Evolutionary conservation across 30 jellyfish, hydroid and myxozoan species (phyloP).

Genomic region (Clytia hemisphaerica): DNA sequence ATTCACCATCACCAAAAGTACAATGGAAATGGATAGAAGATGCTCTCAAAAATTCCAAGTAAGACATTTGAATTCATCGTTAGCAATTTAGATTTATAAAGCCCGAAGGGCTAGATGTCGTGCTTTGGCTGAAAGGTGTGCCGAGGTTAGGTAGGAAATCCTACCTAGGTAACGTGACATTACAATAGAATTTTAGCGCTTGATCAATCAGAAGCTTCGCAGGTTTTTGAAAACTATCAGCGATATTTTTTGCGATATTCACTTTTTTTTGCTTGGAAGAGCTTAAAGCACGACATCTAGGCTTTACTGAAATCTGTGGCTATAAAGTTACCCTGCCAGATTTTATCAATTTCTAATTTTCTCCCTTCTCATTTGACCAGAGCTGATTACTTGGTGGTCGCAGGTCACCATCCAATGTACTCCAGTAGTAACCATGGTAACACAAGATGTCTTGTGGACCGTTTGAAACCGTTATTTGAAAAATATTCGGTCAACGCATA

Average conservation of each 20-base stretch:
- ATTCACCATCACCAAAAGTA: constrained; percentile 52
- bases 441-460: constrained; percentile 60
- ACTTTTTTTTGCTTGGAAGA: no score
- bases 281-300: no score
- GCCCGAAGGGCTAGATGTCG: background rate
- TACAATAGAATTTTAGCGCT: no score
- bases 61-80: background rate
- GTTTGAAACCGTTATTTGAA: constrained; percentile 68
- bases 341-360: no score
- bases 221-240: no score
- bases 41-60: constrained; percentile 57
- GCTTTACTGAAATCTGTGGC: no score
- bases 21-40: constrained; percentile 71
- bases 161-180: background rate
- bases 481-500: constrained; percentile 82
- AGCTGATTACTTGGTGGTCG: constrained; percentile 79
- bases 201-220: no score
- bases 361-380: constrained; percentile 46
- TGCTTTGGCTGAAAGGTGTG: no score
- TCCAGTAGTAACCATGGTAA: constrained; percentile 94
- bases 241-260: no score
- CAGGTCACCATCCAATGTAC: constrained; percentile 92
- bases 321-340: no score
- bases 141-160: no score
- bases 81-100: background rate